Conservation (phyloP, 1,140 invertebrate genomes). For the Diuraphis noxia region DNA sequence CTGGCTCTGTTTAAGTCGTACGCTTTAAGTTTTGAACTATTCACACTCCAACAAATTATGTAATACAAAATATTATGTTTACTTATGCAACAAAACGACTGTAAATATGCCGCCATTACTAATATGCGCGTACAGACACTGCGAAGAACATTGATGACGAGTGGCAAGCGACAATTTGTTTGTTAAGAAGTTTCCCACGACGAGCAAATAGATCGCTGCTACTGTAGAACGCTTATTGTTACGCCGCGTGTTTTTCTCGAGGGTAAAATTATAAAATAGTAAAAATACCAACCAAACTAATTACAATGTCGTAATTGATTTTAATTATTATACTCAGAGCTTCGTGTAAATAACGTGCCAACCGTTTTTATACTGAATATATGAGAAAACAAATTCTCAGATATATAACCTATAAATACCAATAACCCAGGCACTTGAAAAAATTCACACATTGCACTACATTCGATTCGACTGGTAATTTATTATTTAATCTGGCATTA, state of each 20-base stretch:
- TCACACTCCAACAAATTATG: neutral
- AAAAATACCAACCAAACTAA: slow-evolving; percentile 35
- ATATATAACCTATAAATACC: neutral
- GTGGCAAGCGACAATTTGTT: slow-evolving; percentile 12
- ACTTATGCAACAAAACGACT: neutral
- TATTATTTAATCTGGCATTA: neutral
- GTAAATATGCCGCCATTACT: neutral
- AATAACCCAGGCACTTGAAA: neutral
- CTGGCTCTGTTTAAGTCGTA: neutral
- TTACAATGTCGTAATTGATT: slow-evolving; percentile 36
- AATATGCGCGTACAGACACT: neutral
- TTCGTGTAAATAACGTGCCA: neutral
- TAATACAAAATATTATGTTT: neutral
- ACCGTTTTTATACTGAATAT: neutral
- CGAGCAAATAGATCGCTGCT: neutral
- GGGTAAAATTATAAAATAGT: slow-evolving; percentile 23
- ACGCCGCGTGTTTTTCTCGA: neutral
- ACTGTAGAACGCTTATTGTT: slow-evolving; percentile 20
- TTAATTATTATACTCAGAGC: slow-evolving; percentile 26
- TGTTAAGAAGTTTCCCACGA: neutral
- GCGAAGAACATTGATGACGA: neutral
- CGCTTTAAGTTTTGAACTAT: neutral
- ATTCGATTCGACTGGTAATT: neutral
- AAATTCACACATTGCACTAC: neutral
- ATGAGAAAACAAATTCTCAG: neutral